phyloP scores from a whole-genome alignment of 1,140 invertebrate species.

The Psilanteris sp. region DNA sequence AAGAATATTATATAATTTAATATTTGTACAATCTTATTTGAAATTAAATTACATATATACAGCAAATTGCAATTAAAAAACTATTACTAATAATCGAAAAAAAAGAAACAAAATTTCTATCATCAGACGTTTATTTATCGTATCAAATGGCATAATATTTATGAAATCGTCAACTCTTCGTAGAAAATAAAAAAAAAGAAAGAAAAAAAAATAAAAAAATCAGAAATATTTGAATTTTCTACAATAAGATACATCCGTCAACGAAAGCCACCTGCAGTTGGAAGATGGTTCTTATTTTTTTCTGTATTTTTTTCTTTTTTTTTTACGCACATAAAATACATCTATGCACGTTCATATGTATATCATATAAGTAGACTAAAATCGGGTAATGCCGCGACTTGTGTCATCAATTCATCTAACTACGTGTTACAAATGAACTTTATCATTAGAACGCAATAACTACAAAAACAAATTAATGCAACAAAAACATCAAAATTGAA shows the following conservation, averaged over 20 bases:
- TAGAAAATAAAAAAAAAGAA: constrained; percentile 42
- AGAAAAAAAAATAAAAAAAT: constrained; percentile 28
- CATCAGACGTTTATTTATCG: constrained; percentile 58
- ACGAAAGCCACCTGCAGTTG: constrained; percentile 54
- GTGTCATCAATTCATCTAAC: constrained; percentile 24
- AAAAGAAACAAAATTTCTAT: constrained; percentile 40
- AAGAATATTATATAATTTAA: neutral
- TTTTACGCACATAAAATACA: constrained; percentile 58
- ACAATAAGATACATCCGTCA: constrained; percentile 56
- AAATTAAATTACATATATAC: neutral
- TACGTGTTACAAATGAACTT: constrained; percentile 17
- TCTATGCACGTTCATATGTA: constrained; percentile 55
- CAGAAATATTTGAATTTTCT: constrained; percentile 43
- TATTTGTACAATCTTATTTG: neutral
- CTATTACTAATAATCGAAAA: too few species aligned
- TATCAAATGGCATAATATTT: constrained; percentile 62
- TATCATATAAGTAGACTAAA: constrained; percentile 50
- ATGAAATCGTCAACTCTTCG: constrained; percentile 52
- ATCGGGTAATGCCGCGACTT: constrained; percentile 38
- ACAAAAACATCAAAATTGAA: constrained; percentile 2
- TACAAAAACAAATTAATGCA: constrained; percentile 9
- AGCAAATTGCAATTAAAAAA: neutral
- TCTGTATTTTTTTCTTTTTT: constrained; percentile 8
- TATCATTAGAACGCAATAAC: constrained; percentile 9
- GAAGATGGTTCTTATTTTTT: constrained; percentile 46